Evolutionary conservation across 2,888 invertebrate species (phyloP).

Genomic region (Crossocerus cetratus): DNA sequence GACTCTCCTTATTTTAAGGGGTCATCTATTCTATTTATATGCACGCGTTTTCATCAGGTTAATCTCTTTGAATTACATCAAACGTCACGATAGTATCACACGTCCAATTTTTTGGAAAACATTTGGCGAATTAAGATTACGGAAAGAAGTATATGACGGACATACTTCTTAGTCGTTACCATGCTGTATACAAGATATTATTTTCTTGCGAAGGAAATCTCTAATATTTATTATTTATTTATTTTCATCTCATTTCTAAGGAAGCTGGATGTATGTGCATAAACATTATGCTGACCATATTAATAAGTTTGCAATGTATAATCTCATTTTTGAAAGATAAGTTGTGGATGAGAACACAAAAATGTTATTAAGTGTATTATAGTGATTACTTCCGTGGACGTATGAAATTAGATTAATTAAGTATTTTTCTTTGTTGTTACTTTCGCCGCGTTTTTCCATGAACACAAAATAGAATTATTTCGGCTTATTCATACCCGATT

Average conservation of each 20-base stretch:
- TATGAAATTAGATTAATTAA: slow-evolving; percentile 23
- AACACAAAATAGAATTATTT: slow-evolving; percentile 29
- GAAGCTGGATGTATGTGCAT: slow-evolving; percentile 34
- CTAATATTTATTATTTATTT: slow-evolving; percentile 72
- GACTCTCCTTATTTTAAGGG: slow-evolving; percentile 38
- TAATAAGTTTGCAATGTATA: slow-evolving; percentile 48
- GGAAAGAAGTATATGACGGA: slow-evolving; percentile 22
- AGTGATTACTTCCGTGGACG: slow-evolving; percentile 15
- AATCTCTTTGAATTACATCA: slow-evolving; percentile 23
- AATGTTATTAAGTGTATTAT: slow-evolving; percentile 20
- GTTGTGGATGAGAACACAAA: slow-evolving; percentile 36
- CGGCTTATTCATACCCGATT: slow-evolving; percentile 27
- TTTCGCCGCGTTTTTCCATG: slow-evolving; percentile 41
- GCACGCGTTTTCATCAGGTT: slow-evolving; percentile 27
- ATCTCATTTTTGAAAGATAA: slow-evolving; percentile 56
- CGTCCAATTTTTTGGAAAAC: slow-evolving; percentile 20
- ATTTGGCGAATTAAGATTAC: slow-evolving; percentile 27
- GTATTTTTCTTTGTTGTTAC: slow-evolving; percentile 33
- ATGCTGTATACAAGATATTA: slow-evolving; percentile 38
- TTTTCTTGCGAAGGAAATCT: slow-evolving; percentile 60
- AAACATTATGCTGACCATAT: slow-evolving; percentile 41
- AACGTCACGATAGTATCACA: slow-evolving; percentile 21
- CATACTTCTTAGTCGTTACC: slow-evolving; percentile 39
- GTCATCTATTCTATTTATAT: slow-evolving; percentile 30
- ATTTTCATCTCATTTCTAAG: slow-evolving; percentile 51